Percentiles rank a stretch among this genome's conserved stretches.
Conservation (phyloP, 2,113 vertebrate genomes). For the Hemiprocne comata region DNA sequence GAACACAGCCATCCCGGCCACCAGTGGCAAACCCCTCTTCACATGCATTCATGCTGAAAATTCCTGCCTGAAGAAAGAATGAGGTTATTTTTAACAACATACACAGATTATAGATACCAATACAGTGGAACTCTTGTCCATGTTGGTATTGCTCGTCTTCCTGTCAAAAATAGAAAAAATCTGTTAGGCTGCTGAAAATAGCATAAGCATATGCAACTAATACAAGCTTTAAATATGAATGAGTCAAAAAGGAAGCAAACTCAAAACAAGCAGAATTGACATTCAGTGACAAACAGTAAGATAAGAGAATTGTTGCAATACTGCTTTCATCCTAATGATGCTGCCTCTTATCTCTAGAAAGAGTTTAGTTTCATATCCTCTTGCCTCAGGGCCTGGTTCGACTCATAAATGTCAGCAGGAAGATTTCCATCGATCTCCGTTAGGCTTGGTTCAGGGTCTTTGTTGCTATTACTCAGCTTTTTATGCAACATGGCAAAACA, state of each 20-base stretch:
- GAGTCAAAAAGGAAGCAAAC: background rate
- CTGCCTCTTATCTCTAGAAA: background rate
- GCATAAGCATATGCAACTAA: background rate
- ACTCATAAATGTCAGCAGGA: background rate
- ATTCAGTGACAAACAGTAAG: background rate
- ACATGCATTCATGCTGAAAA: slow-evolving; percentile 99
- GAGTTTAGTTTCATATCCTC: background rate
- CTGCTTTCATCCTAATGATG: background rate
- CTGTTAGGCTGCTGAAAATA: background rate
- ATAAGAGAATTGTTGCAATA: background rate
- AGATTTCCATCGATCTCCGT: background rate
- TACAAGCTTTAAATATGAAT: background rate
- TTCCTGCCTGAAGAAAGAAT: slow-evolving; percentile 88
- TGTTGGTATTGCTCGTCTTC: background rate
- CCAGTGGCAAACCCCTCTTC: slow-evolving; percentile 98
- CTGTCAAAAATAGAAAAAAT: background rate
- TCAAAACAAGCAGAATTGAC: background rate
- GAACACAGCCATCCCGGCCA: slow-evolving; percentile 95
- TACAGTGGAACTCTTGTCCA: background rate
- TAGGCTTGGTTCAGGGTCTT: background rate
- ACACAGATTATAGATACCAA: background rate
- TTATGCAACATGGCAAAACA: background rate
- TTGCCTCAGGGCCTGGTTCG: background rate
- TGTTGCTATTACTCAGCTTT: background rate
- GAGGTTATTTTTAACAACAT: slow-evolving; percentile 26